Base-by-base conservation (phyloP, 2,888 invertebrate species). In the Cotesia congregata region DNA sequence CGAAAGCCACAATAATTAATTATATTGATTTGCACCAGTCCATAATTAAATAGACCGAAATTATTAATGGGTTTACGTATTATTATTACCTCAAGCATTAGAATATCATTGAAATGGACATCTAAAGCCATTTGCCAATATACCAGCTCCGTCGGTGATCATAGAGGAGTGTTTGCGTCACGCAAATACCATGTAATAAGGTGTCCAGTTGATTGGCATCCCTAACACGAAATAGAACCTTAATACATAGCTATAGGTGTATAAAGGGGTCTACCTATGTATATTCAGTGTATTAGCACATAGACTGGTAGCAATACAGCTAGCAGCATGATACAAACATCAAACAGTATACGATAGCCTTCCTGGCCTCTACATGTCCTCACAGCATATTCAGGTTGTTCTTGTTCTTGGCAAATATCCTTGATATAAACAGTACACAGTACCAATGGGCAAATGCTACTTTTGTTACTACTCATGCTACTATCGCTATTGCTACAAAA, bases 71-170 rank as follows among this genome's bases (percentile, higher is more conserved):
- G 12, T 50, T 50, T 50, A 12, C 12, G 50, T 12, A 50, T 12
- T 50, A 50, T 12, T 50, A 12, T 4, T 7, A 50, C 50, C 50
- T 50, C 1, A 50, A 2, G 50, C 50, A 12, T 50, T 6, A 50
- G 50, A 50, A 50, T 50, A 50, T 50, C 50, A 50, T 50, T 50
- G 50, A 50, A 50, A 50, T 50, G 50, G 50, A 50, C 50, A 50
- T 50, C 50, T 50, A 50, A 50, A 7, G 50, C 50, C 50, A 50
- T 50, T 50, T 50, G 50, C 12, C 50, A 50, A 50, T 50, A 50
- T 12, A 50, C 50, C 50, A 50, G 50, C 12, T 50, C 12, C 50
- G 12, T 50, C 7, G 50, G 12, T 12, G 50, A 50, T 50, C 50
- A 50, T 50, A 50, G 50, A 50, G 50, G 50, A 50, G 50, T 50